Percentiles rank a stretch among this genome's conserved stretches.
phyloP scores from a whole-genome alignment of 2,113 vertebrate species.

The Symphodus melops region DNA sequence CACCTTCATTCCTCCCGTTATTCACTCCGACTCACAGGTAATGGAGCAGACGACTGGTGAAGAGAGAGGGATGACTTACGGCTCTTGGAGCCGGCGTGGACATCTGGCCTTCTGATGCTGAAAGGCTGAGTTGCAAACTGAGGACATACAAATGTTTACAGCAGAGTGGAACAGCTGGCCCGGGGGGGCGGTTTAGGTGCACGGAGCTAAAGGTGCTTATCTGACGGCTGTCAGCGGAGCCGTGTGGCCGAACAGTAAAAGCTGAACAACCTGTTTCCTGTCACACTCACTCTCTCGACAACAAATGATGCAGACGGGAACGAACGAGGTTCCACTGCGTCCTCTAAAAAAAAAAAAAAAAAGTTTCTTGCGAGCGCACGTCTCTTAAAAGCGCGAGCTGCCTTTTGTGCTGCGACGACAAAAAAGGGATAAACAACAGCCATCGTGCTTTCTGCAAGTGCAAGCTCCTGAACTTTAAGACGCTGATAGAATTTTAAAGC shows the following conservation, averaged over 20 bases:
- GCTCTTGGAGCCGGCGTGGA: slow-evolving; percentile 49
- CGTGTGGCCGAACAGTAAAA: neutral
- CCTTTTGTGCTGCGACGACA: neutral
- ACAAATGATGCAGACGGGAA: neutral
- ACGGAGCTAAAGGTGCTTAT: slow-evolving; percentile 40
- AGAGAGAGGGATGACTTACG: slow-evolving; percentile 36
- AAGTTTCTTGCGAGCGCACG: slow-evolving; percentile 9
- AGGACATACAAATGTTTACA: slow-evolving; percentile 54
- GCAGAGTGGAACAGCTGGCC: slow-evolving; percentile 47
- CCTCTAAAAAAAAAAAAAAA: too few species aligned
- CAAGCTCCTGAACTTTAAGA: slow-evolving; percentile 22
- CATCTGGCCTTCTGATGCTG: slow-evolving; percentile 55
- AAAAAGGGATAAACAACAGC: slow-evolving; percentile 13
- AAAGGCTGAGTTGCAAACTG: slow-evolving; percentile 28
- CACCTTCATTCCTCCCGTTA: slow-evolving; percentile 59
- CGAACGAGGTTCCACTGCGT: neutral
- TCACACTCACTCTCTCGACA: neutral
- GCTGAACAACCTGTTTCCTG: neutral
- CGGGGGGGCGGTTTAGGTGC: slow-evolving; percentile 3
- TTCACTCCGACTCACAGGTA: slow-evolving; percentile 66
- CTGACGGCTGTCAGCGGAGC: slow-evolving; percentile 15
- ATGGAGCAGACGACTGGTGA: slow-evolving; percentile 59
- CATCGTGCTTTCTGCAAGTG: slow-evolving; percentile 23
- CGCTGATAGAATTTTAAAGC: slow-evolving; percentile 40
- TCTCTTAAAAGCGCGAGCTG: slow-evolving; percentile 21